phyloP scores from a whole-genome alignment of 1,140 invertebrate species.

The Brachionus manjavacas region DNA sequence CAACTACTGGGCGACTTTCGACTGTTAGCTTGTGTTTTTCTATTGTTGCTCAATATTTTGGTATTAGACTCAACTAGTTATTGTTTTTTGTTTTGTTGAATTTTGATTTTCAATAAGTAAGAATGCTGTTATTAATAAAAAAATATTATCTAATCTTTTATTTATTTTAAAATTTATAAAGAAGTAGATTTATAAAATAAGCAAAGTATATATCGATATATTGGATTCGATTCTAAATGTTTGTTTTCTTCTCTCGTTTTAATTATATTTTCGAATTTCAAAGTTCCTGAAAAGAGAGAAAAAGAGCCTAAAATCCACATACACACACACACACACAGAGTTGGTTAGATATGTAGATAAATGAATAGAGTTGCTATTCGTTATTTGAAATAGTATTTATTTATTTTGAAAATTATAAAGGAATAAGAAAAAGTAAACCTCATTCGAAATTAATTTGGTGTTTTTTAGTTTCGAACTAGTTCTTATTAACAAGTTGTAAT shows the following conservation, averaged over 20 bases:
- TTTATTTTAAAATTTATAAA: constrained; percentile 26
- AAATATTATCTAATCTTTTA: constrained; percentile 39
- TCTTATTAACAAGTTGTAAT: constrained; percentile 29
- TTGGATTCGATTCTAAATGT: not conserved
- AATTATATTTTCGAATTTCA: constrained; percentile 37
- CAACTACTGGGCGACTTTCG: not conserved
- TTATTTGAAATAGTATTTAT: constrained; percentile 37
- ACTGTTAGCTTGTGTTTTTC: constrained; percentile 1
- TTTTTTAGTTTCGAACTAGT: not conserved
- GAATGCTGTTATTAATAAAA: constrained; percentile 37
- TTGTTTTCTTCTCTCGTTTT: constrained; percentile 27
- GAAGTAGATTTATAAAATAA: constrained; percentile 14
- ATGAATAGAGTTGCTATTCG: not conserved
- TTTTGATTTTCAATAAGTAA: constrained; percentile 16
- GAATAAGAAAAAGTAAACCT: constrained; percentile 13
- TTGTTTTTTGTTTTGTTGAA: constrained; percentile 2
- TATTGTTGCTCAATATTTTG: not conserved
- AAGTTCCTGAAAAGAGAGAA: constrained; percentile 26
- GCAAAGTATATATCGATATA: not conserved
- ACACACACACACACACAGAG: not conserved
- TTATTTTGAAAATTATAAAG: constrained; percentile 23
- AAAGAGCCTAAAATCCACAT: not conserved
- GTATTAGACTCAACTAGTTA: not conserved
- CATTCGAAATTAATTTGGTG: constrained; percentile 22
- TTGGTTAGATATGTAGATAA: not conserved